These are phyloP conservation scores for Brachionus paranguensis DNA, from an alignment of 1,140 invertebrate genomes.

Conservation along the genomic window DNA sequence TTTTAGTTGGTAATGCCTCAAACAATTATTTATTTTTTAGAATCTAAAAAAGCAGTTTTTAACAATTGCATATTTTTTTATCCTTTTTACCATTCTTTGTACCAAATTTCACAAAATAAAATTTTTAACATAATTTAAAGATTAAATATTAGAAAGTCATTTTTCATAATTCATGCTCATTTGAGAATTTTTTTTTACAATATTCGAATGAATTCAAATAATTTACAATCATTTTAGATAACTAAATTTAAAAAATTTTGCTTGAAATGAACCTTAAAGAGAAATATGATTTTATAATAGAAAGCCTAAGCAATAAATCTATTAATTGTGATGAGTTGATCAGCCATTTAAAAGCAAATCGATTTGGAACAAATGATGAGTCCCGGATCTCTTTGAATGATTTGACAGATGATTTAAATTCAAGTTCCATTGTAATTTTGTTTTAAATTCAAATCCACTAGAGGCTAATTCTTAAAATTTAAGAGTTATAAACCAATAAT, in stretches of 20 bases:
- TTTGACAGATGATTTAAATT: slow-evolving; percentile 9
- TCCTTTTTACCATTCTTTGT: too few species aligned
- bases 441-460: background rate
- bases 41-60: too few species aligned
- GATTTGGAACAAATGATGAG: background rate
- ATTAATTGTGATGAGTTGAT: background rate
- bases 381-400: background rate
- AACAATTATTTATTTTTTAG: too few species aligned
- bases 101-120: too few species aligned
- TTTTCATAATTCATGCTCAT: background rate
- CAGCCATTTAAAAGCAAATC: background rate
- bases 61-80: too few species aligned
- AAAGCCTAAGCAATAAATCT: background rate
- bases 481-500: background rate
- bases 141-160: background rate
- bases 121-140: background rate
- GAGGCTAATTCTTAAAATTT: background rate
- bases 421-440: background rate
- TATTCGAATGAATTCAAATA: too few species aligned
- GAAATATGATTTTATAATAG: slow-evolving; percentile 14
- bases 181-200: too few species aligned
- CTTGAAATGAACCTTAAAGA: background rate
- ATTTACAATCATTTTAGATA: too few species aligned
- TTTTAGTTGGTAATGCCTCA: too few species aligned
- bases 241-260: too few species aligned